Percentiles rank a stretch among this genome's conserved stretches.
Conservation (phyloP, 2,113 vertebrate species). For the Ochotona princeps region DNA sequence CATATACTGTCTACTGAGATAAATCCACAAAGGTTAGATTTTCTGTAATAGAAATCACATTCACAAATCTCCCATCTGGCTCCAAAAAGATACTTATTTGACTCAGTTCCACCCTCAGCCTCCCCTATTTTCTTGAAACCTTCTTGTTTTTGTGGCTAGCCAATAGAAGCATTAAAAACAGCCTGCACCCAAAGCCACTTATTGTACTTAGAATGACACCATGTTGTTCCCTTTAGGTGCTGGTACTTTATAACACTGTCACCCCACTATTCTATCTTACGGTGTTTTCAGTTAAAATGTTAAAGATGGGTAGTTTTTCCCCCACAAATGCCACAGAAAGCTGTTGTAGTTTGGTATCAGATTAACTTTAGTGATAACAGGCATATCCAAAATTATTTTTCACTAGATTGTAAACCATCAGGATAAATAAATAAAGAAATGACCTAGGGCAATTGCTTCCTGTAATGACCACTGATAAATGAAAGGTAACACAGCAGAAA, state of each 20-base stretch:
- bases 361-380: background rate
- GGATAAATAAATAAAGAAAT: background rate
- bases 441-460: background rate
- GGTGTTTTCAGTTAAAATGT: background rate
- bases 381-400: background rate
- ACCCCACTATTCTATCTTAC: background rate
- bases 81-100: background rate
- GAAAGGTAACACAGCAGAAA: background rate
- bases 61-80: background rate
- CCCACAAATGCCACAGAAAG: background rate
- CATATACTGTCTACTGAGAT: background rate
- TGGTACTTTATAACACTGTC: background rate
- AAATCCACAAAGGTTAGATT: background rate
- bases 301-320: background rate
- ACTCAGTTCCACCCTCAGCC: background rate
- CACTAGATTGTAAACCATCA: background rate
- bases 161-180: background rate
- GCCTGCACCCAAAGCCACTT: background rate
- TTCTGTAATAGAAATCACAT: background rate
- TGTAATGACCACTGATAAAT: background rate
- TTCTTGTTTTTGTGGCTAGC: background rate
- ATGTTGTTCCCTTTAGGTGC: background rate
- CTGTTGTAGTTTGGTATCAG: conserved; percentile 1
- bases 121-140: background rate
- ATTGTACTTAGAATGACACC: background rate